phyloP scores from a whole-genome alignment of 2,888 invertebrate genomes.

The Drosophila kanekoi region DNA sequence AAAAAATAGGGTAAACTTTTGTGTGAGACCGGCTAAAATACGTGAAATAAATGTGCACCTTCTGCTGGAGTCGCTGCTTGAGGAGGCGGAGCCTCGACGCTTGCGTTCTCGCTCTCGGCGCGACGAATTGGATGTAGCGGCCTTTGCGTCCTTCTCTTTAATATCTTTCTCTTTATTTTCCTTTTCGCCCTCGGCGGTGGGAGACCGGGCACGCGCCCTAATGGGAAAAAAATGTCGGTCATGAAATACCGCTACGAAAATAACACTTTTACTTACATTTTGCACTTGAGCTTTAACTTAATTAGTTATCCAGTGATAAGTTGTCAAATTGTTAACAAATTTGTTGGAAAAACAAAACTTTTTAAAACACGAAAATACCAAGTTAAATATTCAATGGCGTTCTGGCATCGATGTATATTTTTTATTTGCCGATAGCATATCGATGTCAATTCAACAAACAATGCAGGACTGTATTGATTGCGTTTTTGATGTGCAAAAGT shows the following conservation, averaged over 20 bases:
- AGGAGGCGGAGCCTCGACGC: slow-evolving; percentile 89
- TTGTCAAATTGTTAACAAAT: slow-evolving; percentile 13
- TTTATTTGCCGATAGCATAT: slow-evolving; percentile 21
- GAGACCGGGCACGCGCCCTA: slow-evolving; percentile 92
- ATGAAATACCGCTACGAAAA: slow-evolving; percentile 13
- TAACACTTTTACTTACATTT: slow-evolving; percentile 50
- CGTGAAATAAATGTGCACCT: slow-evolving; percentile 86
- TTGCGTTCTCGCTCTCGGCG: slow-evolving; percentile 83
- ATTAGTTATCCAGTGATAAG: slow-evolving; percentile 7
- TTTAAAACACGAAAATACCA: slow-evolving; percentile 17
- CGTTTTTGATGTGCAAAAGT: neutral
- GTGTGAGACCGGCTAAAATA: slow-evolving; percentile 1
- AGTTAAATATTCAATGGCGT: slow-evolving; percentile 48
- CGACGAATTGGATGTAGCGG: slow-evolving; percentile 67
- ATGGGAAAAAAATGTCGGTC: slow-evolving; percentile 19
- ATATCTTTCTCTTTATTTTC: slow-evolving; percentile 89
- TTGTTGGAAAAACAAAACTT: slow-evolving; percentile 16
- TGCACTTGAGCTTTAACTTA: slow-evolving; percentile 4
- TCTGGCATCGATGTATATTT: slow-evolving; percentile 39
- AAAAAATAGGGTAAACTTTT: slow-evolving; percentile 21
- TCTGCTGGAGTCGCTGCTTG: slow-evolving; percentile 92
- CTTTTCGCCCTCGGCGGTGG: slow-evolving; percentile 89
- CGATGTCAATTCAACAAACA: slow-evolving; percentile 6
- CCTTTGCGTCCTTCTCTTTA: slow-evolving; percentile 80
- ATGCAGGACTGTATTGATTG: slow-evolving; percentile 5